phyloP scores from a whole-genome alignment of 2,797 vertebrate genomes.

The Clarias fuscus region DNA sequence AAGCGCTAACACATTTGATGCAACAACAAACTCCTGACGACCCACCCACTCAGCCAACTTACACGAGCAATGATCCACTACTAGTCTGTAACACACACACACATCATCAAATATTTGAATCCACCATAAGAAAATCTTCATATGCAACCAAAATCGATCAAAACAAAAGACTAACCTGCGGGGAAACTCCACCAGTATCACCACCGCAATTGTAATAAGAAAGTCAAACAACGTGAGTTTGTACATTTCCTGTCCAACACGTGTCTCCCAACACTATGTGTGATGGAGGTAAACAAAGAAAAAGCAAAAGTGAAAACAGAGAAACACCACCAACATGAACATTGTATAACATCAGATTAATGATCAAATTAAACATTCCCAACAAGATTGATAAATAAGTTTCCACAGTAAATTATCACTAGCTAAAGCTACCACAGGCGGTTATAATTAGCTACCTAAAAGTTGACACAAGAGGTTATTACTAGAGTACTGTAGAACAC shows the following conservation, averaged over 20 bases:
- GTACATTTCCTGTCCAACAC: conserved; percentile 91
- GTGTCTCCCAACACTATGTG: conserved; percentile 88
- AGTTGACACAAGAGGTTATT: neutral
- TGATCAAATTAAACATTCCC: neutral
- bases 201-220: conserved; percentile 73
- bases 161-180: conserved; percentile 74
- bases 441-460: neutral
- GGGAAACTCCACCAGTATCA: conserved; percentile 82
- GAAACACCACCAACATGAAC: neutral
- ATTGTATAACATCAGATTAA: neutral
- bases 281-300: neutral
- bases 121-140: neutral
- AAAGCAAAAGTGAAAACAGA: neutral
- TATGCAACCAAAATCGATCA: neutral
- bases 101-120: conserved; percentile 16
- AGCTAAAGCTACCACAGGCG: neutral
- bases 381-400: neutral
- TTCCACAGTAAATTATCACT: neutral
- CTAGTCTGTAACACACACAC: conserved; percentile 68
- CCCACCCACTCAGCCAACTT: conserved; percentile 72
- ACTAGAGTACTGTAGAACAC: neutral
- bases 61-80: conserved; percentile 78
- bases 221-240: conserved; percentile 86
- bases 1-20: conserved; percentile 80
- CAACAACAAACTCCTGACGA: conserved; percentile 83